A percentile compares a stretch with the other conserved stretches of the same genome.
Evolutionary conservation across 2,113 vertebrate genomes (phyloP).

Genomic region (Coturnix japonica): DNA sequence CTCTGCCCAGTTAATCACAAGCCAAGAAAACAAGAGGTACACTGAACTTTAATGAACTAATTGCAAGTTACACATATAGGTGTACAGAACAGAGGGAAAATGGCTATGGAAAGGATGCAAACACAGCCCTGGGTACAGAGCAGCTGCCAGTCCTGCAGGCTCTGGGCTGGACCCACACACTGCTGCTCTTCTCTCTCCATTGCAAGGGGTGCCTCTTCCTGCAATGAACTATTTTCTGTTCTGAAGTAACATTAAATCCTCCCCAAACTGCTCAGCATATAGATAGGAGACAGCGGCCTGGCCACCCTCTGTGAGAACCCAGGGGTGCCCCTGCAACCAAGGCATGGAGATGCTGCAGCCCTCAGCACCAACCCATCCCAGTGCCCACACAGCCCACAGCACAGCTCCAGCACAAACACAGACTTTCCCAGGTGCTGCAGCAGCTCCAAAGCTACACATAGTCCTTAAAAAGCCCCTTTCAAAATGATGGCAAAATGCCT

Average conservation of each 20-base stretch:
- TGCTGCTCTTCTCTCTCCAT: neutral
- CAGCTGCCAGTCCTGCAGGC: neutral
- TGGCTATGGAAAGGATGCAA: constrained; percentile 23
- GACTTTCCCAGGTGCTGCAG: neutral
- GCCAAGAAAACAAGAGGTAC: constrained; percentile 38
- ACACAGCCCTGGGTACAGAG: neutral
- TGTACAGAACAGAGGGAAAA: neutral
- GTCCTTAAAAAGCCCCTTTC: constrained; percentile 32
- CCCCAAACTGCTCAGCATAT: neutral
- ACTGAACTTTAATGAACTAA: constrained; percentile 59
- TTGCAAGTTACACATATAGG: constrained; percentile 11
- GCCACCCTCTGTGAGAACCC: neutral
- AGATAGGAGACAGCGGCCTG: neutral
- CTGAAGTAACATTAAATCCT: neutral
- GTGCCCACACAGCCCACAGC: neutral
- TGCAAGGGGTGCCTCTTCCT: neutral
- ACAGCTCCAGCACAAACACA: neutral
- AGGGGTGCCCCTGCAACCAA: neutral
- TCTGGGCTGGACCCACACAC: neutral
- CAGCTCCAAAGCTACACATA: neutral
- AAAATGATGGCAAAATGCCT: constrained; percentile 12
- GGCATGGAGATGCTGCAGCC: neutral
- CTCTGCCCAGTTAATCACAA: constrained; percentile 8
- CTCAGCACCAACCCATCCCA: neutral
- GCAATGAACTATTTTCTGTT: neutral